Conservation (phyloP, 2,797 vertebrate species). For the Chrysocyon brachyurus region DNA sequence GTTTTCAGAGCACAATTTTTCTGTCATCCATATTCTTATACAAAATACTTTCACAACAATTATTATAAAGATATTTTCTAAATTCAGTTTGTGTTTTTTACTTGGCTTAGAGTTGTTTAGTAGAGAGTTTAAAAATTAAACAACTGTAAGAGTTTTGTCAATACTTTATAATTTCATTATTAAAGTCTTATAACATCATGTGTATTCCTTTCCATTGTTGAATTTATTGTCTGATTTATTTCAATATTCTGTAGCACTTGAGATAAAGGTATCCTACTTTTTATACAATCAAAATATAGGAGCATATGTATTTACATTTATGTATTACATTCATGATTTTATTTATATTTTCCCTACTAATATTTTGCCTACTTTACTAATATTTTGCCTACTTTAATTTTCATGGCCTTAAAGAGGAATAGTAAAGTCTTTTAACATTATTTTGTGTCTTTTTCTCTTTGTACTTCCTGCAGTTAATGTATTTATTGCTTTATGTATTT, state of each 20-base stretch:
- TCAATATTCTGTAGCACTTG: not conserved
- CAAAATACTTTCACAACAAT: not conserved
- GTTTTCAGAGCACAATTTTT: not conserved
- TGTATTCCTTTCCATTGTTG: not conserved
- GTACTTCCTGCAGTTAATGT: not conserved
- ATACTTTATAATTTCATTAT: not conserved
- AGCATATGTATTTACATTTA: not conserved
- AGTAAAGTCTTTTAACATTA: not conserved
- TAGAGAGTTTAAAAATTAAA: not conserved
- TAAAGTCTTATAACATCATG: not conserved
- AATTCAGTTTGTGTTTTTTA: not conserved
- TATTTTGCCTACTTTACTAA: not conserved
- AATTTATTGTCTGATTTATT: not conserved
- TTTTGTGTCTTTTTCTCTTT: not conserved
- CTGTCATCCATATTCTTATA: not conserved
- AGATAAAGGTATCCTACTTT: not conserved
- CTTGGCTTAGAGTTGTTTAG: not conserved
- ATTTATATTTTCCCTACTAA: not conserved
- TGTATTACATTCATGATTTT: not conserved
- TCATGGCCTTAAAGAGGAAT: not conserved
- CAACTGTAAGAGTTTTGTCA: not conserved
- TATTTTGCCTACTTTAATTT: not conserved
- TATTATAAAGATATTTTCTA: not conserved
- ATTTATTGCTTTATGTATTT: not conserved
- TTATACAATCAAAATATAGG: not conserved